Evolutionary conservation across 2,113 vertebrate genomes (phyloP), one percentile per base, ranked within the genome.

Genomic region (Planiliza haematocheilus): DNA sequence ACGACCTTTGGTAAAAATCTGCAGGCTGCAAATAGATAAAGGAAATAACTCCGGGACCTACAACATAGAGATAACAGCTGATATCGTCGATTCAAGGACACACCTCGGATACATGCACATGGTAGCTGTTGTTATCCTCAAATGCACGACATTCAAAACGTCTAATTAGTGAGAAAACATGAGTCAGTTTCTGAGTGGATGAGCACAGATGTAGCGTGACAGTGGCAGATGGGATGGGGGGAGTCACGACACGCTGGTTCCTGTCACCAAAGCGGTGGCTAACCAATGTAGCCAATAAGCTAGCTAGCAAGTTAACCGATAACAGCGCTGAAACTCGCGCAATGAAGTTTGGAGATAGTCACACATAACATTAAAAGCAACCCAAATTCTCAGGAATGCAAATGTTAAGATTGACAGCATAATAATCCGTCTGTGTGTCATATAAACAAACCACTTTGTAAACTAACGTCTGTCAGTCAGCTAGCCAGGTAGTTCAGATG

Each of bases 231-330:
- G 60, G 59, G n/a, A 12, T 2, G 8, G 50, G 20, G n/a, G 39
- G 10, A 75, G 72, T 84, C 83, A 88, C 77, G 77, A 86, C 51
- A 70, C n/a, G 34, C 34, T 52, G 37, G 59, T n/a, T 53, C 1
- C 34, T 24, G 37, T 62, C 16, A 65, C 20, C 57, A 17, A 34
- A 34, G 17, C 16, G 36, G 52, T 30, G 24, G 24, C 70, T 69
- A 70, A 59, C 30, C 1, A 21, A n/a, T 14, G 24, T 43, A 75
- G 76, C 76, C 34, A 66, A 51, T 7, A 24, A 39, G 51, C 71
- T 74, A 75, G 62, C 55, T 57, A 59, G 39, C 72, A 52, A 43
- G 37, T 1, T 16, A 50, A 9, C 49, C 1, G 11, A 53, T 4
- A 36, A 46, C 12, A 4, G 34, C 7, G 17, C 1, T 12, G 21